Base-by-base conservation (phyloP, 2,888 invertebrate genomes). In the Helobdella robusta region DNA sequence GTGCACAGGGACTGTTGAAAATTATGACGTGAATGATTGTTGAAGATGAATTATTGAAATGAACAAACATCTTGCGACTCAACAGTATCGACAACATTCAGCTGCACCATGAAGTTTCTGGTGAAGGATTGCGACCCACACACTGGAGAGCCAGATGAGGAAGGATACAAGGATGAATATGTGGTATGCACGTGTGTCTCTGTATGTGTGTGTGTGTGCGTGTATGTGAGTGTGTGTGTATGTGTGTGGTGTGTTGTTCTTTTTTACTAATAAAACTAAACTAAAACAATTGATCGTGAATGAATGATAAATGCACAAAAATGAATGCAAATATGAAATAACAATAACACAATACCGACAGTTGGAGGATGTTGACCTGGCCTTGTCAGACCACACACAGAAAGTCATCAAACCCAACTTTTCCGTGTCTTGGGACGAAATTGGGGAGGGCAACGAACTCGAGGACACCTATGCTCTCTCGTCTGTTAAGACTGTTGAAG, bases 61-160 rank as follows among this genome's bases (percentile, higher is more conserved):
- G n/a, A n/a, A 15, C 52, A 52, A n/a, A 30, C n/a, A n/a, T 23
- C 28, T 4, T 5, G n/a, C 6, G 4, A n/a, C 25, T 32, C n/a
- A 73, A 18, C 72, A 79, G 80, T 81, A 56, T 81, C 83, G 71
- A 86, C 84, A 1, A 86, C 89, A 0, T 91, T 97, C 79, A 88
- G 87, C 1, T 90, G 93, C 5, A 89, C 89, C 0, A 80, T 99
- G 71, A 91, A 93, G 77, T 99, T 95, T 78, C 83, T 87, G 32
- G 95, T 95, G 0, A 89, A 90, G 73, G 97, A 98, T 81, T 97
- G 95, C 75, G 97, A 98, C 81, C 95, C 97, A 0, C 85, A 85
- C 25, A 92, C 94, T 0, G 95, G 97, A 0, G 82, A 88, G 58
- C 90, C 95, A 0, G 87, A 91, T 2, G 94, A 93, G n/a, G 94